These are phyloP conservation scores for Malacoctenus gilli DNA, from an alignment of 2,797 vertebrate species.

Conservation along the genomic window DNA sequence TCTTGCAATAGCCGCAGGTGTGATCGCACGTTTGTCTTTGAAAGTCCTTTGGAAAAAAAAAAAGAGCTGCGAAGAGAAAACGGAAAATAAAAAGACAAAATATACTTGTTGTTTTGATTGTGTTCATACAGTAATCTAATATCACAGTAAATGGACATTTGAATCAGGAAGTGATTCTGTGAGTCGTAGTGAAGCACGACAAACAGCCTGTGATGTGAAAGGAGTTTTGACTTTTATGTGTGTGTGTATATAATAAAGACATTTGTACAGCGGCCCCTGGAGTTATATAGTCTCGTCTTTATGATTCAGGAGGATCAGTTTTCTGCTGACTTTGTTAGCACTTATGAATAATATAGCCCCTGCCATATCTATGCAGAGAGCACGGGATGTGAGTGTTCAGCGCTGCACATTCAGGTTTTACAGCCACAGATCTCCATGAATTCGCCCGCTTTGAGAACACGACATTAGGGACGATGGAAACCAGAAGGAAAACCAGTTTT, in stretches of 20 bases:
- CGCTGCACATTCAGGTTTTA: conserved; percentile 1
- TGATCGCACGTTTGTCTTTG: conserved; percentile 23
- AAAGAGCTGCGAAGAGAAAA: background rate
- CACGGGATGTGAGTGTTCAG: conserved; percentile 25
- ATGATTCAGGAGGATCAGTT: conserved; percentile 13
- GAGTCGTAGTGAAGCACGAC: background rate
- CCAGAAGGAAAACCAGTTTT: no score
- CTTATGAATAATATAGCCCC: conserved; percentile 26
- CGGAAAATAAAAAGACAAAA: conserved; percentile 18
- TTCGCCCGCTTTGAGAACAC: no score
- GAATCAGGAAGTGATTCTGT: no score
- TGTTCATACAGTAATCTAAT: background rate
- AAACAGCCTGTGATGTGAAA: no score
- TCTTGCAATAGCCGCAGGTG: no score
- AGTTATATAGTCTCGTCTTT: conserved; percentile 6
- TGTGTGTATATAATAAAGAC: conserved; percentile 1
- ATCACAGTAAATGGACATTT: no score
- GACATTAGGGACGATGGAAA: no score
- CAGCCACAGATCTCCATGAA: no score
- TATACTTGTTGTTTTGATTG: conserved; percentile 1
- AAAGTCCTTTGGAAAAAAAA: conserved; percentile 24
- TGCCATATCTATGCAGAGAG: conserved; percentile 22
- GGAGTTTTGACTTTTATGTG: conserved; percentile 1
- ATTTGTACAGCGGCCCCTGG: background rate
- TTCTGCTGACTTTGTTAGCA: conserved; percentile 17